Evolutionary conservation across 1,140 invertebrate species (phyloP).

Genomic region (Phthorimaea operculella): DNA sequence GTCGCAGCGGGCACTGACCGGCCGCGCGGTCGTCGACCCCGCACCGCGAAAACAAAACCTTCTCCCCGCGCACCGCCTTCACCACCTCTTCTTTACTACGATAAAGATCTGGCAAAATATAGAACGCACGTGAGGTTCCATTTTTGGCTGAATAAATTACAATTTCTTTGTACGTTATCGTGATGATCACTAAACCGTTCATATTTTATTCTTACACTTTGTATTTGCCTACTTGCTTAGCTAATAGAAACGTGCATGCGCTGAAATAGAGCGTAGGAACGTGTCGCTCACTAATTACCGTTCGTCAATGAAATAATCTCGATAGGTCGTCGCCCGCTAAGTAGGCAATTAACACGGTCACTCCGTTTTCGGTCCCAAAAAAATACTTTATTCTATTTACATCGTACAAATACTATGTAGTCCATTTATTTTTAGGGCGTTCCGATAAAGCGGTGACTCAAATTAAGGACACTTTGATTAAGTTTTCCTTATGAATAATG

Average conservation of each 20-base stretch:
- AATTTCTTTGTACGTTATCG: too few relatives aligned
- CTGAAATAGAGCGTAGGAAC: not conserved
- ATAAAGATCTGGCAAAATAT: constrained; percentile 8
- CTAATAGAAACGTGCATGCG: not conserved
- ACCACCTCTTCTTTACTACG: constrained; percentile 18
- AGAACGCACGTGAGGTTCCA: not conserved
- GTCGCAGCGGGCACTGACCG: constrained; percentile 61
- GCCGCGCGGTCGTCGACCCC: constrained; percentile 53
- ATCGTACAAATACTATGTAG: constrained; percentile 18
- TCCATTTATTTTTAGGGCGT: constrained; percentile 23
- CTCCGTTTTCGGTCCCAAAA: constrained; percentile 38
- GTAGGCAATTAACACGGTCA: constrained; percentile 45
- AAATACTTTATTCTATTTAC: constrained; percentile 30
- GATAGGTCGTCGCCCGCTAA: constrained; percentile 37
- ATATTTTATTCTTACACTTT: too few relatives aligned
- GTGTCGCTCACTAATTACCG: not conserved
- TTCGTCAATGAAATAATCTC: constrained; percentile 20
- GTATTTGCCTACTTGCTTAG: too few relatives aligned
- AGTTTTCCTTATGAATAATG: constrained; percentile 4
- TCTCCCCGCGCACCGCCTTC: constrained; percentile 27
- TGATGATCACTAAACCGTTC: too few relatives aligned
- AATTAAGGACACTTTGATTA: not conserved
- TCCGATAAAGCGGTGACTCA: constrained; percentile 26
- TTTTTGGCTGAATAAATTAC: not conserved
- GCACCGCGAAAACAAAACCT: constrained; percentile 61